phyloP scores from a whole-genome alignment of 2,888 invertebrate genomes.

The Elysia crispata region DNA sequence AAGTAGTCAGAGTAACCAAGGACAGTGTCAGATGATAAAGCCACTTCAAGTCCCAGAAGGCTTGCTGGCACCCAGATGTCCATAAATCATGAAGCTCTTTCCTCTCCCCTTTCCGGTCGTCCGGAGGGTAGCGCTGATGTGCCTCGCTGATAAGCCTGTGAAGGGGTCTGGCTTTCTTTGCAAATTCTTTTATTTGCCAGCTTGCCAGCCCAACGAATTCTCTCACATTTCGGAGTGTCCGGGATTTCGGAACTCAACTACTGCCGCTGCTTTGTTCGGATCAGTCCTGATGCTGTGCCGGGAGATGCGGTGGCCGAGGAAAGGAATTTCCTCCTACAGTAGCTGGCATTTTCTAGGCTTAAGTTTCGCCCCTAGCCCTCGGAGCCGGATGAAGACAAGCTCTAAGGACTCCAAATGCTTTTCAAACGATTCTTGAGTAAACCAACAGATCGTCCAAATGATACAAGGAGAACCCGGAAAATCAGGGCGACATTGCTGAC shows the following conservation, averaged over 20 bases:
- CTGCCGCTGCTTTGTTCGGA: slow-evolving; percentile 43
- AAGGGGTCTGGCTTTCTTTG: slow-evolving; percentile 16
- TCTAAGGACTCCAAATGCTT: slow-evolving; percentile 44
- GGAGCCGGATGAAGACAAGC: slow-evolving; percentile 36
- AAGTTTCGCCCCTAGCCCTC: slow-evolving; percentile 52
- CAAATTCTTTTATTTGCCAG: slow-evolving; percentile 6
- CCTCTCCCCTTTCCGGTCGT: background rate
- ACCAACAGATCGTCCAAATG: slow-evolving; percentile 47
- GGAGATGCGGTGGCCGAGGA: slow-evolving; percentile 52
- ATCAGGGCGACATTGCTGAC: slow-evolving; percentile 40
- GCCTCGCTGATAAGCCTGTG: background rate
- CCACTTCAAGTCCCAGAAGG: slow-evolving; percentile 49
- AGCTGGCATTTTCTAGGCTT: slow-evolving; percentile 33
- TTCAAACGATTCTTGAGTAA: slow-evolving; percentile 43
- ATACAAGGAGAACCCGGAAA: slow-evolving; percentile 39
- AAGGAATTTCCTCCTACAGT: slow-evolving; percentile 42
- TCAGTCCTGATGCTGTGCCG: slow-evolving; percentile 49
- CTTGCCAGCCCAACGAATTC: slow-evolving; percentile 25
- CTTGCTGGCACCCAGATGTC: slow-evolving; percentile 42
- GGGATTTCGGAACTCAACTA: slow-evolving; percentile 43
- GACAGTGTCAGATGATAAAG: slow-evolving; percentile 50
- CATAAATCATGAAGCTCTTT: slow-evolving; percentile 22
- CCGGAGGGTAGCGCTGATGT: no score
- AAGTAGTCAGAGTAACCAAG: slow-evolving; percentile 56
- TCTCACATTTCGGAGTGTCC: slow-evolving; percentile 10